Conservation (phyloP, 2,113 vertebrate genomes). For the Motacilla tschutschensis region DNA sequence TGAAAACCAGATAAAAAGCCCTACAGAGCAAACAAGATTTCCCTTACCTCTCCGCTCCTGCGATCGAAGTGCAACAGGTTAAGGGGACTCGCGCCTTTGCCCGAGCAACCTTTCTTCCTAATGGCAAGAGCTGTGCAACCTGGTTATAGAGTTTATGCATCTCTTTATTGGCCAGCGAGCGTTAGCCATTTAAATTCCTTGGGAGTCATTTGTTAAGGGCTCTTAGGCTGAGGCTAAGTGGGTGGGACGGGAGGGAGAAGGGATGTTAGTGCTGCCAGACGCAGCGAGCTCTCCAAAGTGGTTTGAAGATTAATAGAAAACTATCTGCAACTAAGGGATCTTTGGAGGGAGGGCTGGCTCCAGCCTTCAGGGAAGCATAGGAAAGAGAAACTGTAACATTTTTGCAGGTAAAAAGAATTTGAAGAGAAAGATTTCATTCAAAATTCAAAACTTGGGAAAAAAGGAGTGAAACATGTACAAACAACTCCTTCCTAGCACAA, state of each 20-base stretch:
- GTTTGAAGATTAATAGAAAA: conserved; percentile 58
- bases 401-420: not conserved
- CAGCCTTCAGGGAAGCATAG: not conserved
- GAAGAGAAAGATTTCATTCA: conserved; percentile 38
- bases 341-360: conserved; percentile 16
- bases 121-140: conserved; percentile 51
- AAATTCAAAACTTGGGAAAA: conserved; percentile 16
- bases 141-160: conserved; percentile 37
- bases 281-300: conserved; percentile 35
- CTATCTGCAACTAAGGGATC: not conserved
- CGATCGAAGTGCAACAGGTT: conserved; percentile 46
- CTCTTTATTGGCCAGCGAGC: conserved; percentile 73
- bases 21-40: conserved; percentile 41
- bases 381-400: conserved; percentile 13
- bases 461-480: conserved; percentile 62
- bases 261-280: conserved; percentile 43
- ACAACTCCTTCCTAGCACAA: conserved; percentile 63
- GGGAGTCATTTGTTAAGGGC: conserved; percentile 78
- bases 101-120: conserved; percentile 65
- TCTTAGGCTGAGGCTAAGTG: conserved; percentile 65
- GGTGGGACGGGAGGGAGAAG: conserved; percentile 61
- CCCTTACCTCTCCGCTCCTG: conserved; percentile 72
- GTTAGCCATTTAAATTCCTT: conserved; percentile 75
- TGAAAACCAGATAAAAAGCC: conserved; percentile 31
- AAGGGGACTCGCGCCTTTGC: conserved; percentile 43